phyloP scores from a whole-genome alignment of 1,140 invertebrate genomes.

The Halesus radiatus region DNA sequence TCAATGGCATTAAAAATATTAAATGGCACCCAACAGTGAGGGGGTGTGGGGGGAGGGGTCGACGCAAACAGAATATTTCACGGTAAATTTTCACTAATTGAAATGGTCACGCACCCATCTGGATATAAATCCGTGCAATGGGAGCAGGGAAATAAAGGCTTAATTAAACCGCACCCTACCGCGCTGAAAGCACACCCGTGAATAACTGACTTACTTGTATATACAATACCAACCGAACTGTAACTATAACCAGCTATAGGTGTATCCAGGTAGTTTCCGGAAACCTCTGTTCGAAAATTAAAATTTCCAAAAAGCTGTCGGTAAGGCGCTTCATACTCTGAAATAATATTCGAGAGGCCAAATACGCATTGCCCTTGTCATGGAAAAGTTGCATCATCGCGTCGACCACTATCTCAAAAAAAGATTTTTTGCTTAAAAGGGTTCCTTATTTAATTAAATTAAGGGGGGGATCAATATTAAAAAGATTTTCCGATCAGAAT shows the following conservation, averaged over 20 bases:
- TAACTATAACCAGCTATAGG: background rate
- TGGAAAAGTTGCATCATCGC: too few species aligned
- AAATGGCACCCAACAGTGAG: background rate
- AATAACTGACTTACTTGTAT: background rate
- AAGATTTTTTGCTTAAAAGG: too few species aligned
- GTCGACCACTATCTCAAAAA: background rate
- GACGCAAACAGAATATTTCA: constrained; percentile 10
- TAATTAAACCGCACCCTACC: constrained; percentile 55
- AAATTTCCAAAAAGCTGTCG: background rate
- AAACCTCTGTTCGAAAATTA: background rate
- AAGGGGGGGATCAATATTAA: too few species aligned
- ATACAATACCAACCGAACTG: background rate
- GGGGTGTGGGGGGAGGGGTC: background rate
- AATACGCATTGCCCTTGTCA: too few species aligned
- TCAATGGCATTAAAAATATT: too few species aligned
- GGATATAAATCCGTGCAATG: constrained; percentile 35
- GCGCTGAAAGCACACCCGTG: constrained; percentile 44
- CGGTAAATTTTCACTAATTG: constrained; percentile 34
- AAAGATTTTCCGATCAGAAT: too few species aligned
- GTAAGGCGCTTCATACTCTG: background rate
- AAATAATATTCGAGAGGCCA: too few species aligned
- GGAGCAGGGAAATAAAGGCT: constrained; percentile 42
- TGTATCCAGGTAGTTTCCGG: background rate
- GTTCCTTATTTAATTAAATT: too few species aligned
- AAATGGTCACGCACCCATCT: constrained; percentile 17